These are phyloP conservation scores for Ostrea edulis DNA, from an alignment of 1,140 invertebrate species.

Conservation along the genomic window DNA sequence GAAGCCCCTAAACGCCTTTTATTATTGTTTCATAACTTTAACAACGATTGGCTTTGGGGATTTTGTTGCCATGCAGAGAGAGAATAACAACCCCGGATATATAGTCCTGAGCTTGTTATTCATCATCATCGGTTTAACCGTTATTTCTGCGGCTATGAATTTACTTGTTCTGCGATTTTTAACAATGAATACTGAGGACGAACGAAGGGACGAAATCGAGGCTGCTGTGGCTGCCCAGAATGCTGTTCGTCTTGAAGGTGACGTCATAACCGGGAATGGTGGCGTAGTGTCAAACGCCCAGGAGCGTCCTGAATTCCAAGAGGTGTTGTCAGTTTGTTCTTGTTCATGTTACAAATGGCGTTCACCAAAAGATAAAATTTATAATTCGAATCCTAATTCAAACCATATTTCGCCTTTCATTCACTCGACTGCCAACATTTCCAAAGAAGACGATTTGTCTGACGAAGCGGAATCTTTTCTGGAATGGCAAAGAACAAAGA, in stretches of 20 bases:
- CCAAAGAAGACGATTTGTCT: constrained; percentile 46
- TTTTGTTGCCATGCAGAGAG: constrained; percentile 89
- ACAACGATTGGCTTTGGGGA: constrained; percentile 94
- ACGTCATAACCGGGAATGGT: constrained; percentile 89
- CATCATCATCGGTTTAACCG: constrained; percentile 99
- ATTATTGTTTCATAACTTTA: constrained; percentile 99
- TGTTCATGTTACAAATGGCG: constrained; percentile 86
- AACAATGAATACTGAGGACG: constrained; percentile 98
- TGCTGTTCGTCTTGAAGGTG: constrained; percentile 92
- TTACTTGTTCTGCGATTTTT: constrained; percentile 98
- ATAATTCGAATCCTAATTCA: constrained; percentile 44
- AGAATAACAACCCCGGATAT: constrained; percentile 97
- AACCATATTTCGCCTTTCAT: constrained; percentile 53
- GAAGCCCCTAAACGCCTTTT: constrained; percentile 98
- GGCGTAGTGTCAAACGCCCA: constrained; percentile 78
- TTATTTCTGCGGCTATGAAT: constrained; percentile 99
- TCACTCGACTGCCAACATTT: neutral
- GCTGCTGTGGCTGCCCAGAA: constrained; percentile 87
- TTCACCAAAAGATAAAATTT: constrained; percentile 56
- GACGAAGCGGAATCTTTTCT: constrained; percentile 53
- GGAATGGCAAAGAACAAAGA: constrained; percentile 55
- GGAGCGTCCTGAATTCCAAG: constrained; percentile 80
- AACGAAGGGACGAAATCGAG: constrained; percentile 92
- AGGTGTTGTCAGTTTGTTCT: constrained; percentile 88
- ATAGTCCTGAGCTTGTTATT: constrained; percentile 99